Conservation (phyloP, 2,113 vertebrate species). For the Corythornis vintsioides region DNA sequence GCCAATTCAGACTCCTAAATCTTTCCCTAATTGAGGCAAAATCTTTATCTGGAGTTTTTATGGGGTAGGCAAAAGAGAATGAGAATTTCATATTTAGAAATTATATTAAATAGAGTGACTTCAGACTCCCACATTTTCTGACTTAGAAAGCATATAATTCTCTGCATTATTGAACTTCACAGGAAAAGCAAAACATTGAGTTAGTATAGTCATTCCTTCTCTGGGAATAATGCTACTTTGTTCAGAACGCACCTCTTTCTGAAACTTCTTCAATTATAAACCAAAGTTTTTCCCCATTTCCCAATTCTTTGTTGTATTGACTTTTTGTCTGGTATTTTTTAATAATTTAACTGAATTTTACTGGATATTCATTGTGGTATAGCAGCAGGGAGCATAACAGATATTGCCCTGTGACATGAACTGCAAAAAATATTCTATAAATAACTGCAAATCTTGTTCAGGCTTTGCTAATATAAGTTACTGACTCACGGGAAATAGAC, state of each 20-base stretch:
- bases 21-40: conserved; percentile 37
- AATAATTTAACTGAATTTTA: background rate
- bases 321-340: background rate
- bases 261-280: background rate
- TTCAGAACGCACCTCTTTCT: background rate
- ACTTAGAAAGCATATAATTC: background rate
- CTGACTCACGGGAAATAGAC: background rate
- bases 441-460: background rate
- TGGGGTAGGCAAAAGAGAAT: background rate
- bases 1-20: background rate
- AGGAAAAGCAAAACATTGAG: conserved; percentile 10
- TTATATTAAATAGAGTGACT: background rate
- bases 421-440: background rate
- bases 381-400: background rate
- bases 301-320: background rate
- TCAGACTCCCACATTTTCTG: background rate
- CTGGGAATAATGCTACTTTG: background rate
- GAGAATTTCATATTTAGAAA: conserved; percentile 7
- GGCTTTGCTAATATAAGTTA: background rate
- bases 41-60: conserved; percentile 1
- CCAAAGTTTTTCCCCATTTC: background rate
- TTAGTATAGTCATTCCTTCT: background rate
- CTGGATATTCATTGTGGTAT: background rate
- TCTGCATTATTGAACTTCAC: background rate
- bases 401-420: background rate